Percentiles rank a stretch among this genome's conserved stretches.
These are phyloP conservation scores for Drosophila stalkeri DNA, from an alignment of 2,888 invertebrate species.

Conservation along the genomic window DNA sequence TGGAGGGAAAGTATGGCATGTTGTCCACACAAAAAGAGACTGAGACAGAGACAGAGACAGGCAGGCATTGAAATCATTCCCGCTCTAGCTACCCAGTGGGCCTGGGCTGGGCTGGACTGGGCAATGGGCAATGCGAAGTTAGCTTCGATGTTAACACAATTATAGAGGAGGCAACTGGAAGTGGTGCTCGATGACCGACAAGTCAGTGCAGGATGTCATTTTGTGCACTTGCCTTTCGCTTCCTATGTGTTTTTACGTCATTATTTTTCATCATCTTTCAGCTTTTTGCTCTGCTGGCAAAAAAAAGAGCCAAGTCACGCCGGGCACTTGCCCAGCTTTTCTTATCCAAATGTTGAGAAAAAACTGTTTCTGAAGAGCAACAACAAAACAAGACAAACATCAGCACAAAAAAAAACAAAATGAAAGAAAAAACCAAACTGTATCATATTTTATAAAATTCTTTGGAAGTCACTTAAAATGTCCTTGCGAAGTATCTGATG, in stretches of 20 bases:
- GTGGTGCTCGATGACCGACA: slow-evolving; percentile 57
- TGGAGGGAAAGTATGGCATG: slow-evolving; percentile 5
- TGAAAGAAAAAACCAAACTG: slow-evolving; percentile 3
- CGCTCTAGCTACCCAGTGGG: slow-evolving; percentile 15
- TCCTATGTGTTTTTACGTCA: slow-evolving; percentile 60
- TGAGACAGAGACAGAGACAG: neutral
- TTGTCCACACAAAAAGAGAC: slow-evolving; percentile 18
- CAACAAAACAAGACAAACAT: neutral
- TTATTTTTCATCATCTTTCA: slow-evolving; percentile 46
- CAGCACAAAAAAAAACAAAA: neutral
- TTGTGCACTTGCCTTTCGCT: slow-evolving; percentile 63
- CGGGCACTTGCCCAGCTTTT: slow-evolving; percentile 15
- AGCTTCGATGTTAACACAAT: slow-evolving; percentile 70
- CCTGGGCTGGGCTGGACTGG: neutral
- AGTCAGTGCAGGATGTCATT: slow-evolving; percentile 72
- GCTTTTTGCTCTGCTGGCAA: slow-evolving; percentile 6
- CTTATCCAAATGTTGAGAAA: slow-evolving; percentile 32
- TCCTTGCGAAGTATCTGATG: slow-evolving; percentile 35
- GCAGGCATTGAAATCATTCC: slow-evolving; percentile 50
- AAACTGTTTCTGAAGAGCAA: slow-evolving; percentile 41
- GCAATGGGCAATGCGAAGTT: slow-evolving; percentile 28
- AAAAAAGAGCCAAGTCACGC: slow-evolving; percentile 34
- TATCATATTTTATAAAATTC: slow-evolving; percentile 48
- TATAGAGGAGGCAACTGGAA: slow-evolving; percentile 48
- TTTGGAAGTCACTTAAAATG: slow-evolving; percentile 24